Base-by-base conservation (phyloP, 2,113 vertebrate genomes). In the Chrysemys picta region DNA sequence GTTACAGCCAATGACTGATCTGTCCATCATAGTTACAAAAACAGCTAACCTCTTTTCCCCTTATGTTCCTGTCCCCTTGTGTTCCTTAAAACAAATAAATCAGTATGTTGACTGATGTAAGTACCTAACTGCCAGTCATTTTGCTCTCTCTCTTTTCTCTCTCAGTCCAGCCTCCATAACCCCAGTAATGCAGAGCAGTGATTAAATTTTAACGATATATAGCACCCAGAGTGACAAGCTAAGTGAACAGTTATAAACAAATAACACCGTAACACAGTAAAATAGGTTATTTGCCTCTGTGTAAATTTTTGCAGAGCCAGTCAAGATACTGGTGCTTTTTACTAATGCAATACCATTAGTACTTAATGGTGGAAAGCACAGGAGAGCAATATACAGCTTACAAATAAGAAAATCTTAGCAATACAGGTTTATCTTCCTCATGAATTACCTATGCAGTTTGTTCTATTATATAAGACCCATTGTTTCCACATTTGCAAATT, bases 401-500 rank as follows among this genome's bases (percentile, higher is more conserved):
- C 87, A 94, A 96, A 47, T 89, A 96, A 45, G 49, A 91, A 89
- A 52, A 80, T 89, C 89, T 89, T 95, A 93, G 95, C 93, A 93
- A 91, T n/a, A 1, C 82, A 88, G 90, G 94, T 97, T 97, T 97
- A 96, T 97, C 89, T 95, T 93, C 94, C 93, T 96, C 93, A 87
- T 57, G 88, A 97, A 97, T 94, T 96, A 95, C 82, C 87, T 88
- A 94, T 38, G 69, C 91, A 96, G 57, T 84, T 83, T 82, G 89
- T 96, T 96, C 96, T 96, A 97, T 97, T 95, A 95, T 78, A 94
- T 1, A 56, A 95, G 92, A 96, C 90, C 93, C 95, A 94, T 90
- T 97, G 95, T 97, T 98, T 97, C 90, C 79, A 38, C 17, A 94
- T 96, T 92, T 93, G 93, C 93, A 98, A 97, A 97, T 97, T 97